These are phyloP conservation scores for Drosophila macrospina DNA, from an alignment of 2,888 invertebrate genomes.

Conservation along the genomic window DNA sequence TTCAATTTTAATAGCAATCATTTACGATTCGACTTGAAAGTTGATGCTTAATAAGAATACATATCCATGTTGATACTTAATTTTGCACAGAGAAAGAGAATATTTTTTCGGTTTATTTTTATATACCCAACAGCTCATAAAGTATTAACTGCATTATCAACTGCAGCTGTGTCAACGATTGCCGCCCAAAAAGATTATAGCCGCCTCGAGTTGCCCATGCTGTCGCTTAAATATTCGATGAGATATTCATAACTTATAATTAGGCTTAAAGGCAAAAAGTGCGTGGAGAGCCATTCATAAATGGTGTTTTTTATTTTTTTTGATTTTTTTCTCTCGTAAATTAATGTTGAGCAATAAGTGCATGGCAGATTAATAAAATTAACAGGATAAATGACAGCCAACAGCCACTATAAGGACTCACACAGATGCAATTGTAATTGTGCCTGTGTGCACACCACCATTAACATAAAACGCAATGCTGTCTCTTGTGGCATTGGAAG, in stretches of 20 bases:
- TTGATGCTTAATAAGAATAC: too few relatives aligned
- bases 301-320: conserved; percentile 21
- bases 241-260: conserved; percentile 75
- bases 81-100: too few relatives aligned
- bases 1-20: conserved; percentile 45
- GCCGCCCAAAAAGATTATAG: conserved; percentile 14
- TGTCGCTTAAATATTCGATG: conserved; percentile 63
- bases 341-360: conserved; percentile 41
- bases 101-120: not conserved
- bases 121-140: not conserved
- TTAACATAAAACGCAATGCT: conserved; percentile 61
- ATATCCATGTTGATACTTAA: too few relatives aligned
- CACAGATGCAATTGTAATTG: too few relatives aligned
- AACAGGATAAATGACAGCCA: conserved; percentile 40
- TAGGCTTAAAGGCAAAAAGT: conserved; percentile 52
- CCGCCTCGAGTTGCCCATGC: conserved; percentile 13
- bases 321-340: too few relatives aligned
- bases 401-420: conserved; percentile 1
- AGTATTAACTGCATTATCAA: conserved; percentile 23
- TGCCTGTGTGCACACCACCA: too few relatives aligned
- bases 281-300: conserved; percentile 19
- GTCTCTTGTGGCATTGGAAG: conserved; percentile 31
- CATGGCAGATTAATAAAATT: conserved; percentile 57
- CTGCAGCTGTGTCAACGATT: conserved; percentile 18
- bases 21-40: conserved; percentile 23